Conservation (phyloP, 2,797 vertebrate species). For the Chaetophractus vellerosus region DNA sequence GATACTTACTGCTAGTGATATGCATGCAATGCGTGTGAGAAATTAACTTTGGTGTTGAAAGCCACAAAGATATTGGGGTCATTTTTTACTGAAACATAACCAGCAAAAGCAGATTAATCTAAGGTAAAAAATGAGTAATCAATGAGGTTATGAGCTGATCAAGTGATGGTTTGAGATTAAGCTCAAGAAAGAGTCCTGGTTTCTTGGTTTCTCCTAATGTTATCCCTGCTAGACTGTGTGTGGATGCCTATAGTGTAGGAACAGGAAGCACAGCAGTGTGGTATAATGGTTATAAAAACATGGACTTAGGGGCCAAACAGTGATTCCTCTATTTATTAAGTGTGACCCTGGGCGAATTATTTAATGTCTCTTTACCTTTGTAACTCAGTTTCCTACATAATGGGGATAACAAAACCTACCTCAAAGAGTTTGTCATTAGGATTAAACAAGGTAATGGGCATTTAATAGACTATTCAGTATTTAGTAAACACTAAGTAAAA, state of each 20-base stretch:
- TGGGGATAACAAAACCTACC: background rate
- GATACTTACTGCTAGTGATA: background rate
- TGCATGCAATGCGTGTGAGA: background rate
- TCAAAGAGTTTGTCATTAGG: background rate
- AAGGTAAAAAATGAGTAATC: background rate
- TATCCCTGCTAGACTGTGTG: background rate
- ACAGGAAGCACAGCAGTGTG: background rate
- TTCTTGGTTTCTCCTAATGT: background rate
- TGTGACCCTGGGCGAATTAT: background rate
- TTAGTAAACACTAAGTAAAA: background rate
- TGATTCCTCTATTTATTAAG: background rate
- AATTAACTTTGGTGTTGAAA: constrained; percentile 46
- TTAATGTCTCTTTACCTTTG: background rate
- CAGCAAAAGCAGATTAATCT: background rate
- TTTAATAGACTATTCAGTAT: background rate
- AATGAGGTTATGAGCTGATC: background rate
- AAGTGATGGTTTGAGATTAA: background rate
- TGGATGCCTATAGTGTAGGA: background rate
- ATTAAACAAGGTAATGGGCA: background rate
- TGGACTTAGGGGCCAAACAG: background rate
- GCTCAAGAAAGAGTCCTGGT: background rate
- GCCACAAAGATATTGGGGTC: background rate
- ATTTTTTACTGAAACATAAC: constrained; percentile 6
- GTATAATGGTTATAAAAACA: background rate
- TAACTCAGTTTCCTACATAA: background rate